A percentile compares a stretch with the other conserved stretches of the same genome.
Conservation (phyloP, 2,113 vertebrate genomes). For the Megalops atlanticus region DNA sequence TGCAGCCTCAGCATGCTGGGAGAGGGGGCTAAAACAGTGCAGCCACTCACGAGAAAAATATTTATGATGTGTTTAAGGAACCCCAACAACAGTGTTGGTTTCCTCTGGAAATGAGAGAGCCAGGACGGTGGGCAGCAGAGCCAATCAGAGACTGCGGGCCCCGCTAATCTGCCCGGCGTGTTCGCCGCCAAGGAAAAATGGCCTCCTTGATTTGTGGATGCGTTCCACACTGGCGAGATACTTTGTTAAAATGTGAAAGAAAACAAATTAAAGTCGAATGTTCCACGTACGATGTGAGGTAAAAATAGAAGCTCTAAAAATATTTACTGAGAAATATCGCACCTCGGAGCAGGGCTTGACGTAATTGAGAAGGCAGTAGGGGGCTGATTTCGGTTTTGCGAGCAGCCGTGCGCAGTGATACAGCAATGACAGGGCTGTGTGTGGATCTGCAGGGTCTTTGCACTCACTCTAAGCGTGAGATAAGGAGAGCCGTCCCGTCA, state of each 20-base stretch:
- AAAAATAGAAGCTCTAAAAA: background rate
- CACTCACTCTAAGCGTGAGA: slow-evolving; percentile 57
- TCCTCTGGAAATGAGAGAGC: slow-evolving; percentile 4
- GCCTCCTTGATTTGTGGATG: slow-evolving; percentile 18
- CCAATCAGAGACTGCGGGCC: background rate
- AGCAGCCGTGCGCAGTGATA: too few species aligned
- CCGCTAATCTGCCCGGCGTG: background rate
- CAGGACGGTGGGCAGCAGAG: background rate
- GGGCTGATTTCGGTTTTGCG: background rate
- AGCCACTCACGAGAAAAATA: slow-evolving; percentile 25
- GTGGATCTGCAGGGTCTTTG: slow-evolving; percentile 37
- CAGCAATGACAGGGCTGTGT: background rate
- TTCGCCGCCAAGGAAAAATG: slow-evolving; percentile 9
- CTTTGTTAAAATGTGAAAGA: background rate
- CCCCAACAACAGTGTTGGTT: slow-evolving; percentile 27
- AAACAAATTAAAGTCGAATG: background rate
- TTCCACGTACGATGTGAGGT: background rate
- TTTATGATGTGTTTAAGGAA: slow-evolving; percentile 37
- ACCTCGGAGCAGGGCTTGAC: background rate
- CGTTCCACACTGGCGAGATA: slow-evolving; percentile 10
- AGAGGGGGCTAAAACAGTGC: background rate
- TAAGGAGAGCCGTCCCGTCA: slow-evolving; percentile 51
- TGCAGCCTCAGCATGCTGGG: background rate
- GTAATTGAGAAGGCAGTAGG: background rate
- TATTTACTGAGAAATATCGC: background rate